These are phyloP conservation scores for Anthoscopus minutus DNA, from an alignment of 2,113 vertebrate species.

Conservation along the genomic window DNA sequence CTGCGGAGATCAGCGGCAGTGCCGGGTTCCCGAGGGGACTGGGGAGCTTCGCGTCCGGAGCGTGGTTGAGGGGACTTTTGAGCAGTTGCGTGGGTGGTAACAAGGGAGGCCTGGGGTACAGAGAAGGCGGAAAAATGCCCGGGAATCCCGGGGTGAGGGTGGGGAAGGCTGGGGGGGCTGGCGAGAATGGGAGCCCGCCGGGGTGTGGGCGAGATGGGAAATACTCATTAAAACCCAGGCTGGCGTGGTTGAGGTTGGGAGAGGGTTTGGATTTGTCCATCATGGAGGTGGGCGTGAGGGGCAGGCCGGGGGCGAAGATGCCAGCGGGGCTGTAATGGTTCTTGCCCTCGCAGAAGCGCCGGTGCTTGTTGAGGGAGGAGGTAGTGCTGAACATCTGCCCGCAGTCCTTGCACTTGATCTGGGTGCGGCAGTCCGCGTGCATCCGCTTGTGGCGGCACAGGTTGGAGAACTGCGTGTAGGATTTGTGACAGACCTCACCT, in stretches of 20 bases:
- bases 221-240: slow-evolving; percentile 89
- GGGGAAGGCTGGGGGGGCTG: slow-evolving; percentile 79
- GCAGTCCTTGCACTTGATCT: slow-evolving; percentile 99
- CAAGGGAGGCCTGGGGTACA: slow-evolving; percentile 91
- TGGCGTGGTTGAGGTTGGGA: slow-evolving; percentile 81
- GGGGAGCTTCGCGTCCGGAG: slow-evolving; percentile 86
- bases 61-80: slow-evolving; percentile 86
- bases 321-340: slow-evolving; percentile 90
- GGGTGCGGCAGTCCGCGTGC: slow-evolving; percentile 98
- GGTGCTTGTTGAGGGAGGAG: slow-evolving; percentile 99
- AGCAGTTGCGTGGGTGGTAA: slow-evolving; percentile 88
- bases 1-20: slow-evolving; percentile 78
- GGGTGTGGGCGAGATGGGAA: slow-evolving; percentile 91
- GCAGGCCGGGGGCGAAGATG: slow-evolving; percentile 88
- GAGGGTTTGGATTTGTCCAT: slow-evolving; percentile 91
- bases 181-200: slow-evolving; percentile 82
- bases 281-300: slow-evolving; percentile 86
- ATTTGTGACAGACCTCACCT: slow-evolving; percentile 99
- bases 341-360: slow-evolving; percentile 99
- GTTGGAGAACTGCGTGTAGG: slow-evolving; percentile 99
- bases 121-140: slow-evolving; percentile 88
- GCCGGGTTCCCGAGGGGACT: slow-evolving; percentile 84
- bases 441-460: slow-evolving; percentile 99
- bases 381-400: slow-evolving; percentile 99
- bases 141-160: slow-evolving; percentile 83